Evolutionary conservation across 2,797 vertebrate species (phyloP).

Genomic region (Gallinago nigripennis): DNA sequence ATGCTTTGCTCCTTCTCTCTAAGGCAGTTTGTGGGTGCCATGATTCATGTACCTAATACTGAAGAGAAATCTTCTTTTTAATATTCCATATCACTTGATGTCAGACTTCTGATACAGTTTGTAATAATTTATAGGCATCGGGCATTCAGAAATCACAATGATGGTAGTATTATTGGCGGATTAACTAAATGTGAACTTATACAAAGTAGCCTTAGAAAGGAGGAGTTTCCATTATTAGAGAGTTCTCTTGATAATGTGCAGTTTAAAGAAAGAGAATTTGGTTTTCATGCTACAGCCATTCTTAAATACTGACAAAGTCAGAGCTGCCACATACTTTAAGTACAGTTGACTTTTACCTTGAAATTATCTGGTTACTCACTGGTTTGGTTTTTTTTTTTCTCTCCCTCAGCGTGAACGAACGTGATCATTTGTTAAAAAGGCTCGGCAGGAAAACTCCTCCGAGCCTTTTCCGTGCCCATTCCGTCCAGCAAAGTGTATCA

Average conservation of each 20-base stretch:
- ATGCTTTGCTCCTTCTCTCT: slow-evolving; percentile 18
- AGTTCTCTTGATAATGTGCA: background rate
- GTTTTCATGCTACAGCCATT: background rate
- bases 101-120: background rate
- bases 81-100: background rate
- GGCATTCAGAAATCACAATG: background rate
- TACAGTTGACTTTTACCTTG: background rate
- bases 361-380: slow-evolving; percentile 1
- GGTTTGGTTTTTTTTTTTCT: slow-evolving; percentile 34
- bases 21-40: background rate
- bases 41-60: background rate
- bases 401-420: slow-evolving; percentile 91
- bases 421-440: slow-evolving; percentile 95
- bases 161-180: background rate
- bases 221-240: background rate
- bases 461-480: slow-evolving; percentile 91
- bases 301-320: background rate
- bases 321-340: background rate
- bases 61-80: background rate
- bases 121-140: background rate
- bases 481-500: slow-evolving; percentile 92
- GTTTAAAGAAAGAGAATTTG: background rate
- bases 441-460: slow-evolving; percentile 96
- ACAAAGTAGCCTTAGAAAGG: slow-evolving; percentile 15
- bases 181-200: background rate